These are phyloP conservation scores for Caretta caretta DNA, from an alignment of 2,113 vertebrate genomes.

Conservation along the genomic window DNA sequence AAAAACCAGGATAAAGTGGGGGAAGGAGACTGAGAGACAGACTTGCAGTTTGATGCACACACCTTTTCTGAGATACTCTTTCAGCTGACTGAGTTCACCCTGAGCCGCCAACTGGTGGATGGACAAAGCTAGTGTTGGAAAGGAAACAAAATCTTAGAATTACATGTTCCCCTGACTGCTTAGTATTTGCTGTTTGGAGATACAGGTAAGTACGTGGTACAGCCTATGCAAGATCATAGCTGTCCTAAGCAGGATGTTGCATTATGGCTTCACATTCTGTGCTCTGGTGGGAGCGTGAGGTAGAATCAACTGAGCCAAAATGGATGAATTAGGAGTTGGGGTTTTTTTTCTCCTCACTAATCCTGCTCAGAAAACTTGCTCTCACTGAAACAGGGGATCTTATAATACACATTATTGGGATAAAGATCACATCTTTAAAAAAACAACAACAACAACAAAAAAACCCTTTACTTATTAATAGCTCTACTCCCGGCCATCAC, in stretches of 20 bases:
- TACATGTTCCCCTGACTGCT: neutral
- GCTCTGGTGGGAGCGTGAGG: neutral
- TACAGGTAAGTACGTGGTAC: no score
- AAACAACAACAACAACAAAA: no score
- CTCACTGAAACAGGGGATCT: no score
- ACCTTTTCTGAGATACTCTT: slow-evolving; percentile 89
- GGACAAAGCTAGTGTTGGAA: slow-evolving; percentile 82
- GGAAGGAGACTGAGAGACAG: neutral
- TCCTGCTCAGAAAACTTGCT: no score
- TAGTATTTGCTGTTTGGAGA: neutral
- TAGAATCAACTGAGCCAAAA: neutral
- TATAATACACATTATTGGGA: no score
- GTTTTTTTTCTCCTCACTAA: no score
- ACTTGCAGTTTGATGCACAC: no score
- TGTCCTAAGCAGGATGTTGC: neutral
- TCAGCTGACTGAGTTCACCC: slow-evolving; percentile 90
- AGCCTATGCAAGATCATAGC: neutral
- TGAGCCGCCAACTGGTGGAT: slow-evolving; percentile 96
- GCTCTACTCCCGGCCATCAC: no score
- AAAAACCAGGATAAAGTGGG: neutral
- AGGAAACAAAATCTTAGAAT: neutral
- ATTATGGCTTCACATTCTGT: neutral
- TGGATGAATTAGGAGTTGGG: no score
- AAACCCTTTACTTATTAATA: no score
- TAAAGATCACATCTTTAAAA: no score